Percentiles rank a stretch among this genome's conserved stretches.
Evolutionary conservation across 2,113 vertebrate species (phyloP).

Genomic region (Cyanoderma ruficeps): DNA sequence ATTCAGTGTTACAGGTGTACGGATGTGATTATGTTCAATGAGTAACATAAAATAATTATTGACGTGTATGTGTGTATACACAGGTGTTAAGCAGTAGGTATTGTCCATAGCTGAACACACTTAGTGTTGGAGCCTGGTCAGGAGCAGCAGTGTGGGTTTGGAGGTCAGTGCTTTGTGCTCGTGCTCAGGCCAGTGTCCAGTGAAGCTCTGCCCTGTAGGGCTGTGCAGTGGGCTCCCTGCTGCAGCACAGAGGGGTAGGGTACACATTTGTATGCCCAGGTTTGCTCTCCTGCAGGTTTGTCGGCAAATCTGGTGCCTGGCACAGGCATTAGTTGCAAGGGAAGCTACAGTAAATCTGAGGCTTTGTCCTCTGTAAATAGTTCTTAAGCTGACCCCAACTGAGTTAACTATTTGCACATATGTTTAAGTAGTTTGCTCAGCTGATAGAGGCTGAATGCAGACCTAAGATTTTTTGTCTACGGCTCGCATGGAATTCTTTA

Average conservation of each 20-base stretch:
- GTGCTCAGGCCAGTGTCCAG: neutral
- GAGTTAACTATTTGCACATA: neutral
- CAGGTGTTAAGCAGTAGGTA: neutral
- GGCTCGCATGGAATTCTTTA: neutral
- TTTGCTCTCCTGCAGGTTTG: neutral
- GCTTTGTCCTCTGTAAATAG: neutral
- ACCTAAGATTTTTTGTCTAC: neutral
- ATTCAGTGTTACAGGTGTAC: too few relatives aligned
- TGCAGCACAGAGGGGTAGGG: neutral
- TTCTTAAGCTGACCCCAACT: neutral
- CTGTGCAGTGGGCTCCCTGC: neutral
- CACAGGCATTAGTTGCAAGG: neutral
- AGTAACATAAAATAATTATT: neutral
- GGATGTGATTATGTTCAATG: neutral
- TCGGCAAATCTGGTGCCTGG: neutral
- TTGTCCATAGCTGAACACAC: neutral
- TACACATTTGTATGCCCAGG: too few relatives aligned
- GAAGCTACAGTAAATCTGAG: neutral
- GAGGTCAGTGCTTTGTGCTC: neutral
- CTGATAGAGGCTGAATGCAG: neutral
- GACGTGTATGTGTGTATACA: neutral
- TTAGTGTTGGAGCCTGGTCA: neutral
- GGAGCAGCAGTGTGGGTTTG: neutral
- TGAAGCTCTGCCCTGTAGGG: neutral
- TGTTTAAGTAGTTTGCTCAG: neutral